Conservation (phyloP, 2,888 invertebrate genomes). For the Chesias legatella region DNA sequence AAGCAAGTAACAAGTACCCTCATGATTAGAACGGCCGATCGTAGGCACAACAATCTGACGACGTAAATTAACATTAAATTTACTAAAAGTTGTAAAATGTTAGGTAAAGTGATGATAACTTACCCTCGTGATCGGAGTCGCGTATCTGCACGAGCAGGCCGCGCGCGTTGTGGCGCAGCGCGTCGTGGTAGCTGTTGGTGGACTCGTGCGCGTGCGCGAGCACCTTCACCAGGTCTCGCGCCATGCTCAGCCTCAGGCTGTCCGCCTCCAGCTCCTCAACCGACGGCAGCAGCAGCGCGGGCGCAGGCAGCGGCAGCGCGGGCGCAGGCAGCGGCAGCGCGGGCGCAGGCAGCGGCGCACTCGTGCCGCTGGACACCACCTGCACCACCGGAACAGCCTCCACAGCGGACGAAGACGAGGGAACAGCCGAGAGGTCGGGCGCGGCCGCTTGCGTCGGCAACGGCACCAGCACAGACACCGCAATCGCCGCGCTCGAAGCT, state of each 20-base stretch:
- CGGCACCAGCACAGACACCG: conserved; percentile 8
- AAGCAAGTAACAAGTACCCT: too few relatives aligned
- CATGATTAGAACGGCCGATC: too few relatives aligned
- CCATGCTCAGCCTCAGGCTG: conserved; percentile 34
- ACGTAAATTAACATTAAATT: too few relatives aligned
- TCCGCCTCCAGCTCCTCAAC: conserved; percentile 36
- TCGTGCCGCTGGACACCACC: too few relatives aligned
- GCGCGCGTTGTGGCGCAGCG: conserved; percentile 80
- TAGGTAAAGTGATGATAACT: conserved; percentile 1
- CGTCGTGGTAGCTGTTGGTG: conserved; percentile 94
- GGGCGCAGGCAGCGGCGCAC: neutral
- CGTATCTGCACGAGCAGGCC: conserved; percentile 34
- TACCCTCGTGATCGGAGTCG: conserved; percentile 41
- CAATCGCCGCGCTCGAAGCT: too few relatives aligned
- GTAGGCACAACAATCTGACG: too few relatives aligned
- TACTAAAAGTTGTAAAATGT: too few relatives aligned
- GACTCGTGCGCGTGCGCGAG: conserved; percentile 88
- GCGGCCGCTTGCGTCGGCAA: neutral
- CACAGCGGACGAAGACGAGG: too few relatives aligned
- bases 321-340: too few relatives aligned
- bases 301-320: neutral
- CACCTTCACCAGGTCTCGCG: conserved; percentile 64
- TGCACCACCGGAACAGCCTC: too few relatives aligned
- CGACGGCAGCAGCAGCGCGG: conserved; percentile 14
- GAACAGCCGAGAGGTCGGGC: too few relatives aligned